A percentile compares a stretch with the other conserved stretches of the same genome.
These are phyloP conservation scores for Polyommatus icarus DNA, from an alignment of 2,888 invertebrate genomes.

Conservation along the genomic window DNA sequence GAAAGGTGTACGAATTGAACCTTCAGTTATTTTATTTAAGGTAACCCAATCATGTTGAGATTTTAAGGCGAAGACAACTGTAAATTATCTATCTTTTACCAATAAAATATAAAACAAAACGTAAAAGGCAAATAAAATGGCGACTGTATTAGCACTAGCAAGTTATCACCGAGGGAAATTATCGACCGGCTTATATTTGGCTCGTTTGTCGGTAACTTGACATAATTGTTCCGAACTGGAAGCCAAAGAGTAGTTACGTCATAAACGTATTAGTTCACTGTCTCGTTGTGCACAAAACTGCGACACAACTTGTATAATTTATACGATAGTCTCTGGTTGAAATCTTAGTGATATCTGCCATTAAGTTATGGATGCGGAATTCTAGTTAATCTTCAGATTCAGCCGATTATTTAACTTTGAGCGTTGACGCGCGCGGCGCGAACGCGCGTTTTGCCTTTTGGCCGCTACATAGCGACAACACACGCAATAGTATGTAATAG, in stretches of 20 bases:
- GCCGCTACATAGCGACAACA: no score
- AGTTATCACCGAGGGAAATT: slow-evolving; percentile 38
- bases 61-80: no score
- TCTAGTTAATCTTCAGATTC: no score
- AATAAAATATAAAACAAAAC: background rate
- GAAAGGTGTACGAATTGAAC: background rate
- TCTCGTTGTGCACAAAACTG: slow-evolving; percentile 24
- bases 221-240: slow-evolving; percentile 45
- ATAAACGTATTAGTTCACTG: slow-evolving; percentile 33
- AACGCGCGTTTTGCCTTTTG: no score
- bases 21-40: background rate
- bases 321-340: background rate
- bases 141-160: background rate
- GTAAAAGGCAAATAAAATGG: background rate
- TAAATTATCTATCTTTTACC: no score
- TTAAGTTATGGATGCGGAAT: background rate
- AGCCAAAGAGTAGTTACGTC: slow-evolving; percentile 37
- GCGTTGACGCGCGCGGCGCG: no score
- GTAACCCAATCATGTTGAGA: background rate
- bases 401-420: no score
- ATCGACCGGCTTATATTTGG: slow-evolving; percentile 46
- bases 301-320: slow-evolving; percentile 18
- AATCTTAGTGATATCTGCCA: background rate
- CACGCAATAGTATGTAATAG: no score
- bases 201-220: slow-evolving; percentile 46